phyloP scores from a whole-genome alignment of 1,140 invertebrate genomes.

The Cydia fagiglandana region DNA sequence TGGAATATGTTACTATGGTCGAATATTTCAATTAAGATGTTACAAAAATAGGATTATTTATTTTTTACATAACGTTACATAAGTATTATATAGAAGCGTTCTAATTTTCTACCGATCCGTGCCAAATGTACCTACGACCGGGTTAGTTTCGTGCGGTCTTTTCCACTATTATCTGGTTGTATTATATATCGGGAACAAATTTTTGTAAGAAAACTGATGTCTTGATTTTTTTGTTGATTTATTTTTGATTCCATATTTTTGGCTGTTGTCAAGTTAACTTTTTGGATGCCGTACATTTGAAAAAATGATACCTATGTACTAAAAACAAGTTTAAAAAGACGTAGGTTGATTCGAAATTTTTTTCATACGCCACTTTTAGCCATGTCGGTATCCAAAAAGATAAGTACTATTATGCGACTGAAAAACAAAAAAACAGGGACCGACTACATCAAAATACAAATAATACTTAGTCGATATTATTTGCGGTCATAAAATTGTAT shows the following conservation, averaged over 20 bases:
- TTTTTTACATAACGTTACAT: slow-evolving; percentile 37
- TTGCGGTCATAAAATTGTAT: too few species aligned
- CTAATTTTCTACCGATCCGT: slow-evolving; percentile 49
- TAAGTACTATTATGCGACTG: neutral
- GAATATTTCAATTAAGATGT: slow-evolving; percentile 2
- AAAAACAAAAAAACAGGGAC: neutral
- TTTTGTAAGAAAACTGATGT: slow-evolving; percentile 10
- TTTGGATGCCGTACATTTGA: neutral
- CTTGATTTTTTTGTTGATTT: neutral
- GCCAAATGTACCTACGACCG: slow-evolving; percentile 41
- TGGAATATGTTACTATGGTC: slow-evolving; percentile 9
- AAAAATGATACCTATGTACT: neutral
- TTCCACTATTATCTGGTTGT: slow-evolving; percentile 36
- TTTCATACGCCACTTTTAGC: neutral
- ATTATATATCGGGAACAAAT: slow-evolving; percentile 35
- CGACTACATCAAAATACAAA: too few species aligned
- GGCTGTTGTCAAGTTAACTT: neutral
- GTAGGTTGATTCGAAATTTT: too few species aligned
- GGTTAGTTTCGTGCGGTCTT: slow-evolving; percentile 18
- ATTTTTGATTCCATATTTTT: neutral
- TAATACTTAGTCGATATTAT: too few species aligned
- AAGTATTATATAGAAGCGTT: slow-evolving; percentile 40
- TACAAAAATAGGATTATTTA: slow-evolving; percentile 37
- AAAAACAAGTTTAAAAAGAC: too few species aligned
- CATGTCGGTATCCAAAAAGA: neutral